Evolutionary conservation across 2,113 vertebrate genomes (phyloP).

Genomic region (Falcunculus frontatus): DNA sequence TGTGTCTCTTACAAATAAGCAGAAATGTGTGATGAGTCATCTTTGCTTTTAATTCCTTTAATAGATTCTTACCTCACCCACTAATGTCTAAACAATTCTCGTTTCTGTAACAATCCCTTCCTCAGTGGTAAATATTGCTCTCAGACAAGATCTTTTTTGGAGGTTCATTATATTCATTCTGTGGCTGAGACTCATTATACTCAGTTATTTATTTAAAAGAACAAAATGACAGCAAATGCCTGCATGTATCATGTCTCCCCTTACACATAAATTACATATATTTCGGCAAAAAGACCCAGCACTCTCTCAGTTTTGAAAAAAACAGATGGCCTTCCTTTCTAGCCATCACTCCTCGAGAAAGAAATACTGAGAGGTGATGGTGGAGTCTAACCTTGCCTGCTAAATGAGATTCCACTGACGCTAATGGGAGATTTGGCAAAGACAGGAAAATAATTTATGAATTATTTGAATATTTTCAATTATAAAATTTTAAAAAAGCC

Average conservation of each 20-base stretch:
- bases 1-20: constrained; percentile 72
- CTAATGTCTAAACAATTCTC: constrained; percentile 58
- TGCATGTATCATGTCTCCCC: constrained; percentile 13
- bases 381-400: not conserved
- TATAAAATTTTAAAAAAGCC: not conserved
- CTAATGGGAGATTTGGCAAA: constrained; percentile 51
- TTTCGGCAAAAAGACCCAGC: not conserved
- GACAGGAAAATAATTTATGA: not conserved
- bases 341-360: not conserved
- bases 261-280: not conserved
- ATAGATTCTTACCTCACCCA: constrained; percentile 74
- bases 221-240: constrained; percentile 36
- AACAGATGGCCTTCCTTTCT: not conserved
- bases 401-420: not conserved
- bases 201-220: constrained; percentile 57
- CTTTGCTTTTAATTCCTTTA: constrained; percentile 77
- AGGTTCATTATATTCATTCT: constrained; percentile 60
- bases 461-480: constrained; percentile 16
- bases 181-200: constrained; percentile 56
- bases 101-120: constrained; percentile 64
- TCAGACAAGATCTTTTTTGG: constrained; percentile 61
- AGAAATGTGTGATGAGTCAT: constrained; percentile 72
- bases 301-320: not conserved
- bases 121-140: constrained; percentile 65
- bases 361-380: not conserved